Base-by-base conservation (phyloP, 2,888 invertebrate species). In the Andrena haemorrhoa region DNA sequence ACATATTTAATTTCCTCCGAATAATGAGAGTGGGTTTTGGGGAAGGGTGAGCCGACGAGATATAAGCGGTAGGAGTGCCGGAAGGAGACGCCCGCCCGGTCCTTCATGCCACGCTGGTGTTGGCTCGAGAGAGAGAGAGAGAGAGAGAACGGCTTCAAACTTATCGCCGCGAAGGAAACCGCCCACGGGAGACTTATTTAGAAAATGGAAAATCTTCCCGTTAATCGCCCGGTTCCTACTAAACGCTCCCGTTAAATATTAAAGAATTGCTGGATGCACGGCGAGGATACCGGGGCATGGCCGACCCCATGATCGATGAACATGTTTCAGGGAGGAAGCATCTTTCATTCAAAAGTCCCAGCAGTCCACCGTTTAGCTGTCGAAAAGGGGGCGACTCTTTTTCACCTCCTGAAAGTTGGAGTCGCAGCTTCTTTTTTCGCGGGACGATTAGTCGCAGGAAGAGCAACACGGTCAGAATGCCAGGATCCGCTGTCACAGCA, bases 1-100 rank as follows among this genome's bases (percentile, higher is more conserved):
- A 92, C 92, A 91, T 91, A 91, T 93, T 93, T 92, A 92, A 93
- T 93, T 93, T 93, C 92, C 92, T 91, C 76, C 86, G 89, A 90
- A 91, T 92, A 92, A 92, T 92, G 93, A 91, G 90, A 92, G 91
- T 92, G 90, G 91, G 82, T 90, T 90, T 86, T 84, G 82, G 84
- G 89, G 87, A 89, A 87, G 87, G 86, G 75, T 65, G 80, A 60
- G 78, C 69, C 53, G 79, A 83, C 80, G 87, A 91, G 92, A 91
- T 90, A 92, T 60, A 78, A 70, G 86, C 89, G 85, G 86, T 79
- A 90, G 91, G 90, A 91, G 92, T 89, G 89, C 90, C 91, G 91
- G 90, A 90, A 91, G 90, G 87, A 88, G 89, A 87, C 89, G 87
- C 88, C 88, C 89, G 87, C 89, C 88, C 89, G 89, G 84, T 89